Conservation (phyloP, 1,140 invertebrate genomes). For the Drosophila asahinai region DNA sequence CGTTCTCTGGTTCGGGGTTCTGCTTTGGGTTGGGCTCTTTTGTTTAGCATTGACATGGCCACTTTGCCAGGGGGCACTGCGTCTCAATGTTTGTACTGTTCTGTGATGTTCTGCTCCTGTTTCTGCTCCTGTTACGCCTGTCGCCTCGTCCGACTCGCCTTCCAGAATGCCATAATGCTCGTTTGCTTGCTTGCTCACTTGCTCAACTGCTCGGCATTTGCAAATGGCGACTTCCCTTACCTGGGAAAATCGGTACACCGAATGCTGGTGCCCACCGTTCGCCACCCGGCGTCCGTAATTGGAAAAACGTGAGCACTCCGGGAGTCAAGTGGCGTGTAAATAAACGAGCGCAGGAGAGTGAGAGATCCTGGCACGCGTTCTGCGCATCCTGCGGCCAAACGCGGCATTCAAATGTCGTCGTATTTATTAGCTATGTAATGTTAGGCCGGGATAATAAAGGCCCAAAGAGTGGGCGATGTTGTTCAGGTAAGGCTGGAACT, state of each 20-base stretch:
- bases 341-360: slow-evolving; percentile 28
- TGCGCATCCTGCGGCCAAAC: slow-evolving; percentile 66
- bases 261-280: not conserved
- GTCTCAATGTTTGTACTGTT: slow-evolving; percentile 76
- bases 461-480: slow-evolving; percentile 27
- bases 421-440: slow-evolving; percentile 67
- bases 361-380: slow-evolving; percentile 46
- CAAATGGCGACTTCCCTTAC: slow-evolving; percentile 64
- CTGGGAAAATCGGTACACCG: slow-evolving; percentile 33
- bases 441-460: slow-evolving; percentile 33
- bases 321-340: slow-evolving; percentile 84
- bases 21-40: slow-evolving; percentile 61
- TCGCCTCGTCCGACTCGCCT: slow-evolving; percentile 24
- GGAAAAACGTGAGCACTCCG: slow-evolving; percentile 70
- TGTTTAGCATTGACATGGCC: slow-evolving; percentile 84
- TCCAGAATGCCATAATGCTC: slow-evolving; percentile 32
- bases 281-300: slow-evolving; percentile 58
- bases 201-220: slow-evolving; percentile 44
- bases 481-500: slow-evolving; percentile 51
- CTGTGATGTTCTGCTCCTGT: slow-evolving; percentile 64
- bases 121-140: slow-evolving; percentile 50
- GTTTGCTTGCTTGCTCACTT: slow-evolving; percentile 12
- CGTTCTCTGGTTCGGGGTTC: slow-evolving; percentile 15
- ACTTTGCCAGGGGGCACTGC: slow-evolving; percentile 77
- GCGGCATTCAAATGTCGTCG: slow-evolving; percentile 49